A percentile compares a stretch with the other conserved stretches of the same genome.
These are phyloP conservation scores for Fulmarus glacialis DNA, from an alignment of 2,113 vertebrate species.

Conservation along the genomic window DNA sequence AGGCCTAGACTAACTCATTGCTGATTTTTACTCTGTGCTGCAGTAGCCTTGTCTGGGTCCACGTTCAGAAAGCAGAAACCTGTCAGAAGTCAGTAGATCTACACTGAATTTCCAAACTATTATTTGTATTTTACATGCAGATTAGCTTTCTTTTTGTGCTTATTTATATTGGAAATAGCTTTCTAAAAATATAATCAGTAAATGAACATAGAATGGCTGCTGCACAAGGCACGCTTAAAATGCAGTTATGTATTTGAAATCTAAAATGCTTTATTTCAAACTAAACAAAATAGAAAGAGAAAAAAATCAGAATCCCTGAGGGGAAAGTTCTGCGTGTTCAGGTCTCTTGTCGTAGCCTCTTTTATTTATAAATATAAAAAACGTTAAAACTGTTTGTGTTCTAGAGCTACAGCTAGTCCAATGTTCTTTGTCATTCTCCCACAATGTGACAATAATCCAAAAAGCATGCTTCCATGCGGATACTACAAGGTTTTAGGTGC, in stretches of 20 bases:
- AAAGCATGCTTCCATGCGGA: background rate
- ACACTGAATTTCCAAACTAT: background rate
- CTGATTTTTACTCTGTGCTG: background rate
- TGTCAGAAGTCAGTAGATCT: background rate
- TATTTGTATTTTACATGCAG: background rate
- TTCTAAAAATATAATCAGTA: background rate
- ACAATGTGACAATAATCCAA: background rate
- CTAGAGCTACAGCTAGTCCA: background rate
- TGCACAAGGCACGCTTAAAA: background rate
- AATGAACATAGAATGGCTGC: background rate
- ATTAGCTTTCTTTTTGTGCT: background rate
- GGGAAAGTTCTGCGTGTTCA: background rate
- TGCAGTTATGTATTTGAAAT: background rate
- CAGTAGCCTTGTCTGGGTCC: background rate
- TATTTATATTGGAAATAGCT: background rate
- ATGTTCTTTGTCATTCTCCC: background rate
- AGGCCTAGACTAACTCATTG: background rate
- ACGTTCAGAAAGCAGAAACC: background rate
- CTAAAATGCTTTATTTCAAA: background rate
- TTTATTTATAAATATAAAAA: slow-evolving; percentile 5
- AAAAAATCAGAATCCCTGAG: background rate
- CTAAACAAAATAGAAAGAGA: background rate
- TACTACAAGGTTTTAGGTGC: background rate
- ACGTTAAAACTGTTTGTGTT: background rate
- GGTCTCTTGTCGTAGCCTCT: background rate